These are phyloP conservation scores for Arctocebus calabarensis DNA, from an alignment of 2,797 vertebrate species.

Conservation along the genomic window DNA sequence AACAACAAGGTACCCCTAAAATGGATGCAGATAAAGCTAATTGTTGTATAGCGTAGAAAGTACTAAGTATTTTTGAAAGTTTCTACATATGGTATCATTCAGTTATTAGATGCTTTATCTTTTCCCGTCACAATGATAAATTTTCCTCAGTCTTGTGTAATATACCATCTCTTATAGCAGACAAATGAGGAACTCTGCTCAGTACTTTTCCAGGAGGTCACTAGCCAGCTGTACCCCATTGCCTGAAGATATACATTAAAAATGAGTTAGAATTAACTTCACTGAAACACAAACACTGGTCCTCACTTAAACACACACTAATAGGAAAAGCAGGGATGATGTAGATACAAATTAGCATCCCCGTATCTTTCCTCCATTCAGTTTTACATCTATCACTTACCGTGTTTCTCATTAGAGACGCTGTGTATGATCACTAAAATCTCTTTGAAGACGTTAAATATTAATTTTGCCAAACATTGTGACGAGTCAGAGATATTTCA, in stretches of 20 bases:
- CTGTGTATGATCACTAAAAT: not conserved
- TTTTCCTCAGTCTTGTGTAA: conserved; percentile 60
- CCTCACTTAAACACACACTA: conserved; percentile 47
- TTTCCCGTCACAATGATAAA: conserved; percentile 74
- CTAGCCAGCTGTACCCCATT: conserved; percentile 37
- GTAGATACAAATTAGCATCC: not conserved
- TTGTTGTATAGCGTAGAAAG: not conserved
- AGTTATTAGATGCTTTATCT: conserved; percentile 83
- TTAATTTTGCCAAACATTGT: not conserved
- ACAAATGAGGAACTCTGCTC: conserved; percentile 72
- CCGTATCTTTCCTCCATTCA: not conserved
- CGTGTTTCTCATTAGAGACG: not conserved
- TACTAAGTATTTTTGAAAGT: conserved; percentile 72
- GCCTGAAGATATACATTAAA: conserved; percentile 45
- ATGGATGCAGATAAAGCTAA: conserved; percentile 39
- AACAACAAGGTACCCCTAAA: conserved; percentile 41
- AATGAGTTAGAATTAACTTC: conserved; percentile 27
- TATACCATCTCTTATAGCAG: conserved; percentile 63
- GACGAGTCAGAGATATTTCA: conserved; percentile 12
- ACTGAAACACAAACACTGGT: not conserved
- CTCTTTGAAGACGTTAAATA: conserved; percentile 19
- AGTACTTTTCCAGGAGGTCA: conserved; percentile 61
- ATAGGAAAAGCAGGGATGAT: not conserved
- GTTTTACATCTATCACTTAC: not conserved
- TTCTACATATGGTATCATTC: conserved; percentile 86